Conservation (phyloP, 1,140 invertebrate genomes). For the Drosophila burlai region DNA sequence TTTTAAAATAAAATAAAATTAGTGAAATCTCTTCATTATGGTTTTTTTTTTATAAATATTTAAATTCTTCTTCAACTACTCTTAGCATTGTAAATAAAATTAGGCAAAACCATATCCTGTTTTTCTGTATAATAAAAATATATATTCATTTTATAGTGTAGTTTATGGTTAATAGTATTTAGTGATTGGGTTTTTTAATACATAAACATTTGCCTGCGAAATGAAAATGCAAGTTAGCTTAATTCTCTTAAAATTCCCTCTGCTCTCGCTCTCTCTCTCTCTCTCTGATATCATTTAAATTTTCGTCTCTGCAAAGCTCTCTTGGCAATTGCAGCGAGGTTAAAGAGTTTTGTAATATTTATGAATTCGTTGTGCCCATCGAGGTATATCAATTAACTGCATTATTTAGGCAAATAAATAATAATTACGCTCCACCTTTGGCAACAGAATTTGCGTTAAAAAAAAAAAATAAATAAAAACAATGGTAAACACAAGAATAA, state of each 20-base stretch:
- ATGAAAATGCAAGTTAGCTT: constrained; percentile 15
- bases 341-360: constrained; percentile 62
- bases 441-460: constrained; percentile 13
- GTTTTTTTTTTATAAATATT: no score
- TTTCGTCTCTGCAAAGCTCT: constrained; percentile 19
- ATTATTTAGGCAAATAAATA: constrained; percentile 19
- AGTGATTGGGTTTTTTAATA: background rate
- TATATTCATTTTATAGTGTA: background rate
- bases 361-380: constrained; percentile 51
- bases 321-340: constrained; percentile 62
- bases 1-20: no score
- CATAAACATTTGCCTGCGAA: background rate
- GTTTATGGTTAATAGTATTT: background rate
- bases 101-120: background rate
- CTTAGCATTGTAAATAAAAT: background rate
- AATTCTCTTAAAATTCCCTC: constrained; percentile 5
- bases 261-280: background rate
- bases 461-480: background rate
- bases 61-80: no score
- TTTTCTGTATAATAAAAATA: background rate
- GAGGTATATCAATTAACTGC: constrained; percentile 8
- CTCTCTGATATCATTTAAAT: constrained; percentile 4
- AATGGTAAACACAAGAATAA: constrained; percentile 14
- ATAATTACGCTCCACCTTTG: background rate
- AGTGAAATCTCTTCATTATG: no score